Evolutionary conservation across 1,140 invertebrate species (phyloP), one percentile per base, ranked within the genome.

Genomic region (Pinna nobilis): DNA sequence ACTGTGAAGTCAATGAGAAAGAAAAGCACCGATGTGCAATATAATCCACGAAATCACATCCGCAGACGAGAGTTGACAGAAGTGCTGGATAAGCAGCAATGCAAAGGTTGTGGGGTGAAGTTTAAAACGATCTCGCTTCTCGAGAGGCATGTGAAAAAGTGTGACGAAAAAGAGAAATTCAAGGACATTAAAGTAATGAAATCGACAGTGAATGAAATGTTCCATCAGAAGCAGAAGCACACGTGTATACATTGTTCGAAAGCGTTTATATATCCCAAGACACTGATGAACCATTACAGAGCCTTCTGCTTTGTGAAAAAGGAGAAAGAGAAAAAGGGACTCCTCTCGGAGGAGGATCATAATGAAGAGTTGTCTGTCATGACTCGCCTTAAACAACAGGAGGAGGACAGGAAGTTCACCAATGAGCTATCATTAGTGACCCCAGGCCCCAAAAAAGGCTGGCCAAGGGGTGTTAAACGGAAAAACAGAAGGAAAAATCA

Each of bases 121-220:
- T 86, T 85, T 76, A 79, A 82, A n/a, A 81, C 83, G 15, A 75
- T 87, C 13, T 79, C 76, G 0, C 64, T 84, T 68, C 63, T 87
- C 20, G 86, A 87, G 63, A 73, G 83, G 50, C 86, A 87, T 70
- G 78, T 79, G 15, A 79, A 73, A n/a, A 82, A 83, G 53, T 87
- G 86, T 79, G 74, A 69, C 35, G 76, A 78, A 11, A 83, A 78
- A 37, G 84, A 87, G 2, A 83, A 80, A 55, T 76, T 87, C 18
- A 78, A 82, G 53, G 81, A 80, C 63, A 64, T 81, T 59, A 80
- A 80, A 50, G 72, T 80, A 23, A 79, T 78, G 44, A 77, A 75
- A 49, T 76, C 72, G 11, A 76, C 70, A 61, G 59, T 72, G 0
- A 77, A 70, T 61, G 66, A 69, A 32, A 50, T 25, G 49, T 70